Evolutionary conservation across 2,888 invertebrate species (phyloP), one percentile per base, ranked within the genome.

Genomic region (Lutraria lutraria): DNA sequence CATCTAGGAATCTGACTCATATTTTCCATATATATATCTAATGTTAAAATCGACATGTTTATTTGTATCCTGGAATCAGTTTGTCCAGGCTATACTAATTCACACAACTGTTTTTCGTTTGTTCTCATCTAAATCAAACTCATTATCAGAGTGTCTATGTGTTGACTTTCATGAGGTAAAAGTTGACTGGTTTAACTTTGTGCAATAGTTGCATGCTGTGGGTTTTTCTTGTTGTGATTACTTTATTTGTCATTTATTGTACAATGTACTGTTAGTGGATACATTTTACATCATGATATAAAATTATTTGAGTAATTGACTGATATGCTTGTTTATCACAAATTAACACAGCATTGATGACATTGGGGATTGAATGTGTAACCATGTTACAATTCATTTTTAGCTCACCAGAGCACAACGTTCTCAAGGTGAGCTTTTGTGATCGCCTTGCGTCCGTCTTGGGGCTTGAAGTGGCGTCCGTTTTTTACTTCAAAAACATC

Each of bases 121-220:
- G 43, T 43, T 43, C 43, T 43, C 43, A 43, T 43, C 43, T 43
- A 8, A 43, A 43, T 43, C 43, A 43, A 43, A 43, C 43, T 4
- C 8, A 43, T 43, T 43, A 8, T 43, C 8, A 43, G 43, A 43
- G 43, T 43, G 43, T 43, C 8, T 43, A 8, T 43, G 43, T 43
- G 43, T 43, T 25, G 25, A 68, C 4, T 6, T 68, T 68, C n/a
- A 68, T 63, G 21, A 63, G 4, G 63, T 25, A 25, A 13, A 25
- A 12, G 63, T n/a, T 68, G n/a, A 68, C 63, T 21, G 63, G 63
- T 68, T 68, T 68, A 13, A 68, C 63, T 25, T 25, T 68, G 63
- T 68, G 63, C 63, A 68, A 68, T 68, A 68, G 25, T 68, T 25
- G 63, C 63, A 68, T 68, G 25, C 25, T 25, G 25, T 68, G 63